Evolutionary conservation across 2,888 invertebrate genomes (phyloP), one percentile per base, ranked within the genome.

Genomic region (Isotomurus palustris): DNA sequence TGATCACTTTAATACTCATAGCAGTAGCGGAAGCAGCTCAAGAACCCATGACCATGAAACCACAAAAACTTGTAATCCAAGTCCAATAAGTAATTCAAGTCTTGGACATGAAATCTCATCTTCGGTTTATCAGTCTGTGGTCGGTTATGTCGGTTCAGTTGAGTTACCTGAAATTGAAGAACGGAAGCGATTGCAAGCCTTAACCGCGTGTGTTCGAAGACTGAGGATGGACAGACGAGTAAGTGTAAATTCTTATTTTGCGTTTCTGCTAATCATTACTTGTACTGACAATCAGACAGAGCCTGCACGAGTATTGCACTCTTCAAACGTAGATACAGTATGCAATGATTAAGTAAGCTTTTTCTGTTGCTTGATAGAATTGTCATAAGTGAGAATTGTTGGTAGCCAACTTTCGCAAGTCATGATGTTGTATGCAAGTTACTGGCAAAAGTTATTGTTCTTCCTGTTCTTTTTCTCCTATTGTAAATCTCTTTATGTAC

Each of bases 81-180:
- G 55, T 55, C 44, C 49, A 8, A 32, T 52, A 41, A 67, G 63
- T 56, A 57, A 22, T 19, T 60, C 52, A 22, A 53, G 55, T 48
- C 24, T 43, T 6, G 43, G 43, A 8, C 12, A 32, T 56, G 50
- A 53, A 45, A 12, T 44, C 47, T 29, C 45, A 44, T 44, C 36
- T 19, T 45, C 40, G n/a, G 32, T 69, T 29, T 74, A 74, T 72
- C 84, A 88, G 68, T 89, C 88, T 0, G 84, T 96, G 2, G 91
- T 96, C 1, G 94, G 94, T 1, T 96, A 96, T 76, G 80, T 96
- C 47, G 95, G 95, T 22, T 94, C 95, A 1, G 92, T 96, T 64
- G 95, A 95, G 77, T 93, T 95, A 80, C 94, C 95, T 0, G 75
- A 76, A 56, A 76, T 77, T 50, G 67, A 66, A 86, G 87, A 74